Conservation (phyloP, 2,113 vertebrate genomes). For the Budorcas taxicolor region DNA sequence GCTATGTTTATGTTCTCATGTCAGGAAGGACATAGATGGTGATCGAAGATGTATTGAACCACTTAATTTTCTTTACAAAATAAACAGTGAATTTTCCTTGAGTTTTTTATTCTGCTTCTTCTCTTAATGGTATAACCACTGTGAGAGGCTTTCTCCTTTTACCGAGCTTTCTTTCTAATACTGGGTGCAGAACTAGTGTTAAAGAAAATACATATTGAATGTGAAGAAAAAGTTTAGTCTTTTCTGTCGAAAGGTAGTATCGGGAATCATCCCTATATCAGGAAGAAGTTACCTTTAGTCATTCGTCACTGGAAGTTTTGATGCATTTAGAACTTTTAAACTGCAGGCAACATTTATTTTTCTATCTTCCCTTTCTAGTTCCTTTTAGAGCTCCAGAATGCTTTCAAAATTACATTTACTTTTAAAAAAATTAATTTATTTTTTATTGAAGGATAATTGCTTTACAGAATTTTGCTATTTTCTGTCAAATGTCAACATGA, state of each 20-base stretch:
- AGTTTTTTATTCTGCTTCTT: neutral
- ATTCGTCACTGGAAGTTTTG: neutral
- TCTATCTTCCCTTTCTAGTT: neutral
- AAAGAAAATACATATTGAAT: neutral
- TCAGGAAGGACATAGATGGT: neutral
- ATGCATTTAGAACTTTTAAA: neutral
- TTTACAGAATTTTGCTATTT: neutral
- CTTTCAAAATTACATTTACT: neutral
- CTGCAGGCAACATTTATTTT: neutral
- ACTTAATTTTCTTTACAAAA: neutral
- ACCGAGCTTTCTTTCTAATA: neutral
- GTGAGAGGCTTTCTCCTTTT: neutral
- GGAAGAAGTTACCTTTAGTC: neutral
- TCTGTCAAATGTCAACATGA: neutral
- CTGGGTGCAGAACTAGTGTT: neutral
- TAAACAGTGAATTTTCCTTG: neutral
- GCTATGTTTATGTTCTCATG: neutral
- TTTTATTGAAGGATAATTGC: neutral
- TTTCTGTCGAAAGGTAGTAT: neutral
- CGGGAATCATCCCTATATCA: neutral
- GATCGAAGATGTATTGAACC: neutral
- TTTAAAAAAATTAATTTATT: neutral
- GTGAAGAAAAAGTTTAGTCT: neutral
- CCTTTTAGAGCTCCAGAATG: neutral
- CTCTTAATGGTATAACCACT: neutral